Evolutionary conservation across 2,888 invertebrate species (phyloP), one percentile per base, ranked within the genome.

Genomic region (Chalcis sispes): DNA sequence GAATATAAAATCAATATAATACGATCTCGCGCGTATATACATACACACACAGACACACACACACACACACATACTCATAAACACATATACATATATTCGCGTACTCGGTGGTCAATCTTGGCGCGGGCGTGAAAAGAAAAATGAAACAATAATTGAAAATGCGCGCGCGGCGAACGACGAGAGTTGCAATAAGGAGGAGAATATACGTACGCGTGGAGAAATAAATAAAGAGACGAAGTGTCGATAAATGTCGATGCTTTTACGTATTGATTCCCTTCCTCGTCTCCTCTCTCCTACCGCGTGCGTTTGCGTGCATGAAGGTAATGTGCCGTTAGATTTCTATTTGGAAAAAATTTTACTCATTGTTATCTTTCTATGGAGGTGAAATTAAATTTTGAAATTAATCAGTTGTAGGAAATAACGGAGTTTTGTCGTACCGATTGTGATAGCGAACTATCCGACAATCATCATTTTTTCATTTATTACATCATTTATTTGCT

Each of bases 311-410:
- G 23, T 59, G n/a, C 5, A 27, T 5, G 40, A 20, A 15, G 29
- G 20, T 32, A 15, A 27, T 7, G n/a, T 15, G 13, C 15, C 27
- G 20, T 1, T 20, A 23, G 15, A 15, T 1, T 20, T 25, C 1
- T 2, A 7, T 0, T 1, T n/a, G 20, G 48, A 5, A 56, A 32
- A 69, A 42, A 56, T n/a, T 29, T 40, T 58, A 52, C n/a, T 54
- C 20, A 48, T 58, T 48, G 58, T 58, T 58, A 69, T 69, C 58
- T 62, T 42, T 10, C 20, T 23, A 29, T 1, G 18, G n/a, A 32
- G 7, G 50, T 23, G 59, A 59, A 59, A 73, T 73, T 59, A 42
- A 72, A 65, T 72, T 15, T 58, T n/a, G n/a, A n/a, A n/a, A n/a
- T n/a, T 59, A 66, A 72, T 72, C 50, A 0, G 23, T 1, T 36